phyloP scores from a whole-genome alignment of 92 coral and sea anemone species.

The Diadumene lineata region DNA sequence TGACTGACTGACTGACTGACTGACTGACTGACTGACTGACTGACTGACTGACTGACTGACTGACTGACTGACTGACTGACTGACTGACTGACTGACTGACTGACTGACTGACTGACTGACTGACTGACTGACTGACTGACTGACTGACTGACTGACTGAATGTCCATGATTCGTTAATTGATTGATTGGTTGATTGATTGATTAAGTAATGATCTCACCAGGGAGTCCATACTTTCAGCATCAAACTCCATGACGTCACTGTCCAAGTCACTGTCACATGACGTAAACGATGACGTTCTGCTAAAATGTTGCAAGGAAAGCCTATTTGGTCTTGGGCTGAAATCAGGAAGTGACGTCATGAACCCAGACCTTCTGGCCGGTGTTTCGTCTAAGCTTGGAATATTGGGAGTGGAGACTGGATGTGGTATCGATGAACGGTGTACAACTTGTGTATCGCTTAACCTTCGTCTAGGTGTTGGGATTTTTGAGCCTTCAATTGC shows the following conservation, averaged over 20 bases:
- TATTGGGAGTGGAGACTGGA: conserved; percentile 51
- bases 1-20: neutral
- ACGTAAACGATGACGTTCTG: conserved; percentile 18
- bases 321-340: conserved; percentile 6
- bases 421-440: conserved; percentile 32
- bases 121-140: neutral
- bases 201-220: conserved; percentile 23
- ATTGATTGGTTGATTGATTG: neutral
- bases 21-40: neutral
- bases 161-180: neutral
- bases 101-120: neutral
- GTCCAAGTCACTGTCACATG: conserved; percentile 22
- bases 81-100: neutral
- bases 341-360: conserved; percentile 61
- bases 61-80: neutral
- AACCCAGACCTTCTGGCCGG: conserved; percentile 32
- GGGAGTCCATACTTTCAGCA: conserved; percentile 38
- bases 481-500: conserved; percentile 40
- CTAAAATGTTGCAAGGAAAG: conserved; percentile 14
- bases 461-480: conserved; percentile 30
- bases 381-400: conserved; percentile 8
- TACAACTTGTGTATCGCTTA: conserved; percentile 4
- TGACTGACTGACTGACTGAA: neutral
- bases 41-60: neutral
- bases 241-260: conserved; percentile 39